phyloP scores from a whole-genome alignment of 2,888 invertebrate genomes.

The Nineta flava region DNA sequence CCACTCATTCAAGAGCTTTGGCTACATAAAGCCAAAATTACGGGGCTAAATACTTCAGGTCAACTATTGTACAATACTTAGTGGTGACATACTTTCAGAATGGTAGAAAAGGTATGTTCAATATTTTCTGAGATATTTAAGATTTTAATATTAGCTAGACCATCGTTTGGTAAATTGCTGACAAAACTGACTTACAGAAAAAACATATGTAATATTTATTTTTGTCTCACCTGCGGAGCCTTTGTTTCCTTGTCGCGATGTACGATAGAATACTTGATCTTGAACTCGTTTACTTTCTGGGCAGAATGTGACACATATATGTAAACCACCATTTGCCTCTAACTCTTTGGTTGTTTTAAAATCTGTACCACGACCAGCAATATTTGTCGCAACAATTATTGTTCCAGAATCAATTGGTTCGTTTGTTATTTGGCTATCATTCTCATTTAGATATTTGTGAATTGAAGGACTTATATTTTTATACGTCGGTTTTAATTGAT shows the following conservation, averaged over 20 bases:
- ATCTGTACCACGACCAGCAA: conserved; percentile 8
- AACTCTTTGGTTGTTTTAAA: background rate
- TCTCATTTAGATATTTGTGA: conserved; percentile 10
- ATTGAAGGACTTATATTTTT: conserved; percentile 3
- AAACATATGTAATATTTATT: too few relatives aligned
- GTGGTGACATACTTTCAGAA: too few relatives aligned
- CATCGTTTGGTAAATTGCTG: too few relatives aligned
- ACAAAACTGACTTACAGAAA: too few relatives aligned
- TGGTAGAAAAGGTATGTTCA: too few relatives aligned
- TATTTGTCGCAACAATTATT: conserved; percentile 8
- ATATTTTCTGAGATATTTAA: too few relatives aligned
- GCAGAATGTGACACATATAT: background rate
- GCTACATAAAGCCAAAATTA: too few relatives aligned
- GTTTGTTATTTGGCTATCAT: conserved; percentile 10
- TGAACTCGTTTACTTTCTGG: background rate
- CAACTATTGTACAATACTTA: too few relatives aligned
- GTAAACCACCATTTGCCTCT: background rate
- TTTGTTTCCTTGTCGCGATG: background rate
- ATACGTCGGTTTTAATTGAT: background rate
- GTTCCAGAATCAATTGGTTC: conserved; percentile 4
- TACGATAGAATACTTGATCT: background rate
- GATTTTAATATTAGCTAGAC: too few relatives aligned
- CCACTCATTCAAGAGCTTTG: too few relatives aligned
- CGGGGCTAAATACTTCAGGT: too few relatives aligned
- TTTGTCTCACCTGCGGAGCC: background rate